These are phyloP conservation scores for Neofelis nebulosa DNA, from an alignment of 2,113 vertebrate species.

Conservation along the genomic window DNA sequence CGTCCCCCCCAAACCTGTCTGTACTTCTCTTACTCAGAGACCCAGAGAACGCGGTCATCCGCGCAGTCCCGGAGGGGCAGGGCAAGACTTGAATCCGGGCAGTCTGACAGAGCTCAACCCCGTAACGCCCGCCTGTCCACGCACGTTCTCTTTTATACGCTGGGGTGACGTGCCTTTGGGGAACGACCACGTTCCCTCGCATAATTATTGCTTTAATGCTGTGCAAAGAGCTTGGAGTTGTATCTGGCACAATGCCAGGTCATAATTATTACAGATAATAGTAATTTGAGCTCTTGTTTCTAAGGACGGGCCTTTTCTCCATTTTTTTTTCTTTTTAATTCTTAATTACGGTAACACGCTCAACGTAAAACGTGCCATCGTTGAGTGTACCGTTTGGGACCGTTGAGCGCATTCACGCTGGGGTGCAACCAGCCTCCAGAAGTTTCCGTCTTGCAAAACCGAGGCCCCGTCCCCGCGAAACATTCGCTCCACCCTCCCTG, in stretches of 20 bases:
- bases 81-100: neutral
- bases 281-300: neutral
- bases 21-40: accelerated
- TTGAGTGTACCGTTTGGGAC: accelerated
- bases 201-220: neutral
- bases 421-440: accelerated
- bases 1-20: accelerated
- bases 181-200: neutral
- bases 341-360: neutral
- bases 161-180: no score
- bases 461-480: neutral
- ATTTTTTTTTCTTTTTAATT: neutral
- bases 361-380: no score
- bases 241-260: neutral
- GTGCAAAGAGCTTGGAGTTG: neutral
- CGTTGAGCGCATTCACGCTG: accelerated
- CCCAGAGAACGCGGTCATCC: neutral
- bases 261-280: no score
- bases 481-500: accelerated
- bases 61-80: accelerated
- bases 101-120: neutral
- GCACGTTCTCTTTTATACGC: neutral
- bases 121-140: accelerated
- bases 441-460: neutral
- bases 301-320: neutral